phyloP scores from a whole-genome alignment of 1,140 invertebrate genomes.

The Cyclina sinensis region DNA sequence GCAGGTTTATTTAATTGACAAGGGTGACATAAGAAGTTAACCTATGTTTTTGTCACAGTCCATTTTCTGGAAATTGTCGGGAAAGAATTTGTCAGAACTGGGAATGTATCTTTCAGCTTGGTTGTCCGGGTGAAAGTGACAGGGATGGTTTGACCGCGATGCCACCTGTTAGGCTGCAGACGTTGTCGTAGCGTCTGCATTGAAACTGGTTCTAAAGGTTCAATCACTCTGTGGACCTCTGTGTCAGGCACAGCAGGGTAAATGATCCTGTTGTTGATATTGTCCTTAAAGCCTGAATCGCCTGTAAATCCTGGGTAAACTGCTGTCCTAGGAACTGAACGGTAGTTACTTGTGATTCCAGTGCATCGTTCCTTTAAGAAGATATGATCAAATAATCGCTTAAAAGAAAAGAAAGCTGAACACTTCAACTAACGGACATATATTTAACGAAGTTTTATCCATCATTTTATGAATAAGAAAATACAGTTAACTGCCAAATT shows the following conservation, averaged over 20 bases:
- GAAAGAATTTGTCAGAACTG: background rate
- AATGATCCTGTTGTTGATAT: background rate
- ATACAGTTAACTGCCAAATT: too few species aligned
- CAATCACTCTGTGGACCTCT: background rate
- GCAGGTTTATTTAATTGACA: too few species aligned
- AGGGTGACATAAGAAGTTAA: too few species aligned
- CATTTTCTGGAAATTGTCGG: background rate
- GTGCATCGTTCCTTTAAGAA: conserved; percentile 4
- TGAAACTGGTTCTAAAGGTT: background rate
- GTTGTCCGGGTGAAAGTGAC: background rate
- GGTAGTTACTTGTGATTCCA: conserved; percentile 25
- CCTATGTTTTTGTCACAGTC: background rate
- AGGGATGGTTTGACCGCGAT: conserved; percentile 31
- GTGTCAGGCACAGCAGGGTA: background rate
- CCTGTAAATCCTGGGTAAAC: background rate
- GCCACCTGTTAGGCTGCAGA: conserved; percentile 48
- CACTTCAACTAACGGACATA: too few species aligned
- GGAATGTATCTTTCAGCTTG: background rate
- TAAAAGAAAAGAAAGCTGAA: too few species aligned
- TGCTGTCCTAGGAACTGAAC: background rate
- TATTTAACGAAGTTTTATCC: too few species aligned
- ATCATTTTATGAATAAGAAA: too few species aligned
- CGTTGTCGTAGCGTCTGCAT: conserved; percentile 2
- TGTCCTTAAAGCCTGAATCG: background rate
- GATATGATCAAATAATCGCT: too few species aligned